Evolutionary conservation across 2,888 invertebrate genomes (phyloP), one percentile per base, ranked within the genome.

Genomic region (Eurytoma adleriae): DNA sequence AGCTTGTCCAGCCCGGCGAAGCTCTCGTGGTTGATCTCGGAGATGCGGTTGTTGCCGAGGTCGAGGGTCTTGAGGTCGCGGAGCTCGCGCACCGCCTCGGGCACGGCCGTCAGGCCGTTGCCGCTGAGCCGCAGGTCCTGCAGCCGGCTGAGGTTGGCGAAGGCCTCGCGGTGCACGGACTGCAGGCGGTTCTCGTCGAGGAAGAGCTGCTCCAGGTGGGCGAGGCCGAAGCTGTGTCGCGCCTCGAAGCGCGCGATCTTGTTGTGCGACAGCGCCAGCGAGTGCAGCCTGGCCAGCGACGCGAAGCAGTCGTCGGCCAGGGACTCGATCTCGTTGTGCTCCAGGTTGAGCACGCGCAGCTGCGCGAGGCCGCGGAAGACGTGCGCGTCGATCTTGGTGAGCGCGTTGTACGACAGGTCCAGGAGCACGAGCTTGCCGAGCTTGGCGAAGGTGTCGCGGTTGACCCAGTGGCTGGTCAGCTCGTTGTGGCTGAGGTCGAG

Each of bases 11-110:
- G 91, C 5, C 96, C 95, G 87, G 93, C 93, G 86, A 97, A 96
- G 71, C 95, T 94, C 80, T 94, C 92, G 87, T 95, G 94, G 79
- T 93, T 93, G 78, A 97, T 93, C 84, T 92, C 92, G 83, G 94
- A 93, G 87, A 97, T 95, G 87, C 93, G 93, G 91, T 97, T 97
- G 91, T 96, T 95, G 68, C 96, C 96, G 85, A 97, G 92, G 91
- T 96, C 96, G 81, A 97, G 92, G 48, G 95, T 95, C 88, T 95
- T 95, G 86, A 97, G 91, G 86, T 94, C 94, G 84, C 93, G 91
- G 83, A 96, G 92, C 84, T 93, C 94, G 85, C 94, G 94, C 82
- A 96, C 93, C 61, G 96, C 95, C 86, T 92, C 93, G 81, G 96
- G 95, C 78, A 95, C 93, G 84, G 94, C 94, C 57, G 93, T 93